Evolutionary conservation across 1,140 invertebrate species (phyloP), one percentile per base, ranked within the genome.

Genomic region (Bombus breviceps): DNA sequence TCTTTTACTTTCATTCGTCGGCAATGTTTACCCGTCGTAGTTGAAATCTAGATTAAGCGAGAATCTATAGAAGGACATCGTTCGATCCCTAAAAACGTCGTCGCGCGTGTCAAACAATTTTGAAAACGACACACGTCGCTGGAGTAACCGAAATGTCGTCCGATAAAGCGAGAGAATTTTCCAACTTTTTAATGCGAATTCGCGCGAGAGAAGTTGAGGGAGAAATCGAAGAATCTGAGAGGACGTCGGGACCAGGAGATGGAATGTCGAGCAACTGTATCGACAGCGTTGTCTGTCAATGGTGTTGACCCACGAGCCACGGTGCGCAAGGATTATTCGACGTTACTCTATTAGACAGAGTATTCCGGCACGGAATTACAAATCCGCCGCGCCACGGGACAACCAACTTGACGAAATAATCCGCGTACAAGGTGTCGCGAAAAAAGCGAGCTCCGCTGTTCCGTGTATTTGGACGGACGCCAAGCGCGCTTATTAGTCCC

Each of bases 401-500:
- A 66, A 81, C 59, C 18, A 77, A 83, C 73, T 34, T 32, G 81
- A 66, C 37, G 68, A 41, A 81, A 81, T 81, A 81, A 72, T 81
- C 78, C 57, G 25, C 47, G 64, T 78, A 34, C 69, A 78, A 83
- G 74, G 74, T 69, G 81, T 76, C 53, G 18, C n/a, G 43, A 10
- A 32, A 57, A 68, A 57, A 81, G 34, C 18, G 28, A 37, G 41
- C 43, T 41, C 8, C 71, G 34, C 4, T 47, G 59, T 37, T 32
- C 37, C n/a, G 41, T 37, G 34, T 5, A 22, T 69, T 69, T 83
- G 81, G 81, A 68, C 12, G 0, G 13, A 2, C 28, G 73, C 81
- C 81, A 83, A 68, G 13, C n/a, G 34, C 74, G 74, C 47, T 83
- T 83, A 77, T 83, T 83, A 83, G 41, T 57, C 43, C 28, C 62